Conservation (phyloP, 1,140 invertebrate genomes). For the Xylocopa sonorina region DNA sequence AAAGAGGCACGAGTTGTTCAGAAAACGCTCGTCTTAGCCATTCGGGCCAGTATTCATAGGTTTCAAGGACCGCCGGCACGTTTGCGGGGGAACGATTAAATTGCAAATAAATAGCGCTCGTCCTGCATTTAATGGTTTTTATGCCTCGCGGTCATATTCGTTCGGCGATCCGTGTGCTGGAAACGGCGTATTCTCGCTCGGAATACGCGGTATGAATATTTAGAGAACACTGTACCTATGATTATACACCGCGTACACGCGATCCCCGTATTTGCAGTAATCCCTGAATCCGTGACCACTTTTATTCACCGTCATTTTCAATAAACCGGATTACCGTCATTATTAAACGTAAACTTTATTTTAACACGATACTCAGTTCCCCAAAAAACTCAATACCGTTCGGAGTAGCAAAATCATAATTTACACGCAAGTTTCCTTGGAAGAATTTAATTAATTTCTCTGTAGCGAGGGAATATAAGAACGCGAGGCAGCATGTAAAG, state of each 20-base stretch:
- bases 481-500: no score
- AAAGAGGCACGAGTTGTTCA: background rate
- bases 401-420: no score
- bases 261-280: constrained; percentile 26
- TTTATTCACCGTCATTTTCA: constrained; percentile 2
- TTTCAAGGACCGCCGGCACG: constrained; percentile 28
- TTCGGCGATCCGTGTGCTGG: constrained; percentile 53
- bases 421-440: no score
- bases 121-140: constrained; percentile 57
- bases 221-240: constrained; percentile 45
- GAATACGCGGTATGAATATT: constrained; percentile 66
- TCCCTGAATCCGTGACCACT: background rate
- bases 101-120: constrained; percentile 60
- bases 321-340: background rate
- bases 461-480: no score
- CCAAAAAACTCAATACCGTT: background rate
- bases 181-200: constrained; percentile 36
- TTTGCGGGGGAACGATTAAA: constrained; percentile 57
- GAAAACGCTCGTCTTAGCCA: constrained; percentile 9
- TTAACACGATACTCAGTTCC: background rate
- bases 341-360: background rate
- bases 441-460: no score
- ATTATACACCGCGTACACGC: constrained; percentile 32
- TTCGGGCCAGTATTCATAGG: background rate
- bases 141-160: constrained; percentile 58